phyloP scores from a whole-genome alignment of 2,113 vertebrate species.

The Maccullochella peelii region DNA sequence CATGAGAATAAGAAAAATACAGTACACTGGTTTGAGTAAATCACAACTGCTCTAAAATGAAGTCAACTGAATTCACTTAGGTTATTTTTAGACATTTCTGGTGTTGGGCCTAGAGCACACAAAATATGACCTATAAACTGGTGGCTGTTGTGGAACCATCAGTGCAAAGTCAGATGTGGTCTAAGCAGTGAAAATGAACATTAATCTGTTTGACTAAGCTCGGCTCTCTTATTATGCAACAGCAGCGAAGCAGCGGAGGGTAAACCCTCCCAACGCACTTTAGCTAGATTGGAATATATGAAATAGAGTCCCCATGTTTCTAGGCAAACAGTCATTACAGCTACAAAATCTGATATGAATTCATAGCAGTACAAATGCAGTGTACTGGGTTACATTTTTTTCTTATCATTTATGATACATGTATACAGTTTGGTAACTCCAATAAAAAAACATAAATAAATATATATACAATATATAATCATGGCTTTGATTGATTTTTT shows the following conservation, averaged over 20 bases:
- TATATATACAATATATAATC: too few relatives aligned
- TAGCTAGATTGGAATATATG: slow-evolving; percentile 37
- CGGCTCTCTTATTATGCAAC: slow-evolving; percentile 54
- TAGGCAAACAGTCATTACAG: background rate
- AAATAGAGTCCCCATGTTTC: slow-evolving; percentile 27
- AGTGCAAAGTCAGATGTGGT: slow-evolving; percentile 43
- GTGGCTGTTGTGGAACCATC: slow-evolving; percentile 37
- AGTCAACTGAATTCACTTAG: background rate
- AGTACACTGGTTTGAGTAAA: background rate
- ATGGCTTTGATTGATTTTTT: background rate
- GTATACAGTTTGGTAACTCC: background rate
- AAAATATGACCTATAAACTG: slow-evolving; percentile 41
- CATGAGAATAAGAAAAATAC: background rate
- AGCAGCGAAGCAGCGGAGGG: slow-evolving; percentile 18
- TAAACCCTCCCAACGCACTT: slow-evolving; percentile 32
- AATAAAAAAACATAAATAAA: background rate
- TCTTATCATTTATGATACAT: background rate
- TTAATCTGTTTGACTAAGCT: slow-evolving; percentile 65
- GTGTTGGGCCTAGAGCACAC: slow-evolving; percentile 3
- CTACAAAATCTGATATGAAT: background rate
- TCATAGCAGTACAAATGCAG: background rate
- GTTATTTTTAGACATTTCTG: slow-evolving; percentile 36
- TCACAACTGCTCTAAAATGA: background rate
- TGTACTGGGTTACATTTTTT: background rate
- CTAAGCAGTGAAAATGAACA: slow-evolving; percentile 53